phyloP scores from a whole-genome alignment of 1,140 invertebrate species.

The Calephelis nemesis region DNA sequence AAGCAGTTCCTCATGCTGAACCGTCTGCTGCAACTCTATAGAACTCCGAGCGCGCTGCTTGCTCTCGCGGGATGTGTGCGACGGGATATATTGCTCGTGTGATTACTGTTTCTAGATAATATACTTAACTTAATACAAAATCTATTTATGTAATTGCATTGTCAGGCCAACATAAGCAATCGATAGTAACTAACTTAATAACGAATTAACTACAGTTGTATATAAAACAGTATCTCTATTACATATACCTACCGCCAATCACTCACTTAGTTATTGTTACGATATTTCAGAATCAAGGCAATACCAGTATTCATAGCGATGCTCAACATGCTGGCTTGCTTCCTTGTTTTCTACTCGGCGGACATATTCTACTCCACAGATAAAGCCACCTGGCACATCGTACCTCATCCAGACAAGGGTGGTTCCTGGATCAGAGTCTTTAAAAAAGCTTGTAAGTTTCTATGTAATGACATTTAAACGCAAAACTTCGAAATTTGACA shows the following conservation, averaged over 20 bases:
- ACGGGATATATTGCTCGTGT: conserved; percentile 54
- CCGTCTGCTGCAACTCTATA: conserved; percentile 48
- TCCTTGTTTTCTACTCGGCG: conserved; percentile 50
- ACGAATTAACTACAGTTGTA: too few species aligned
- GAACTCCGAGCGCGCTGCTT: conserved; percentile 38
- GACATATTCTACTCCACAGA: conserved; percentile 38
- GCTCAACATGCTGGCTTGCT: conserved; percentile 52
- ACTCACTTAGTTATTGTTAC: neutral
- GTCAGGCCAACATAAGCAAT: too few species aligned
- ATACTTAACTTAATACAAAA: too few species aligned
- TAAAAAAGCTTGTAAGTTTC: neutral
- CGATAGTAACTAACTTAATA: too few species aligned
- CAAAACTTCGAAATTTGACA: too few species aligned
- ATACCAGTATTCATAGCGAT: conserved; percentile 51
- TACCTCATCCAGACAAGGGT: conserved; percentile 43
- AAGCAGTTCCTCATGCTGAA: conserved; percentile 50
- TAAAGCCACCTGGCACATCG: conserved; percentile 32
- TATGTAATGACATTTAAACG: too few species aligned
- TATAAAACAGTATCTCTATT: too few species aligned
- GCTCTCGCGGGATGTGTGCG: conserved; percentile 46
- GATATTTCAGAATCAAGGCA: conserved; percentile 43
- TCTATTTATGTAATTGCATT: too few species aligned
- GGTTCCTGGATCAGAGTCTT: conserved; percentile 52
- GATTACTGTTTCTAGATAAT: conserved; percentile 22
- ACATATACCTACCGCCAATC: too few species aligned